These are phyloP conservation scores for Samia ricini DNA, from an alignment of 1,140 invertebrate species.

Conservation along the genomic window DNA sequence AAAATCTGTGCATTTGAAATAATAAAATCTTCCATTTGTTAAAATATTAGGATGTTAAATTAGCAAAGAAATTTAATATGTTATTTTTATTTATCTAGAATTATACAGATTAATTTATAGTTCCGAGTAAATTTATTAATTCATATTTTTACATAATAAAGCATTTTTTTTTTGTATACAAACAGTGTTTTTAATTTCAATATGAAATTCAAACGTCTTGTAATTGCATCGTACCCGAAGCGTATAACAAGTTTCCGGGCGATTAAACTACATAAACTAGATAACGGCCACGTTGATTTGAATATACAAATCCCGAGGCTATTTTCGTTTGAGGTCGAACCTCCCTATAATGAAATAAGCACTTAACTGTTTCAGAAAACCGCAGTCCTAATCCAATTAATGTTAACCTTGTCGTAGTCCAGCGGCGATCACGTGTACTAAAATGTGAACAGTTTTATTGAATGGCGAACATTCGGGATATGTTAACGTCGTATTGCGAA, in stretches of 20 bases:
- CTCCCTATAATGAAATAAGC: conserved; percentile 5
- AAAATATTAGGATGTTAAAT: too few species aligned
- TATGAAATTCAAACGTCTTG: background rate
- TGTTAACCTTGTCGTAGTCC: background rate
- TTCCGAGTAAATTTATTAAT: too few species aligned
- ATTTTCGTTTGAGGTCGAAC: background rate
- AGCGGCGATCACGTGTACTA: background rate
- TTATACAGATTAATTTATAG: too few species aligned
- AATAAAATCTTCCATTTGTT: too few species aligned
- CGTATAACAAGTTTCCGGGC: background rate
- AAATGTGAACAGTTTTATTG: background rate
- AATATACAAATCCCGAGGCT: background rate
- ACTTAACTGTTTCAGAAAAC: conserved; percentile 5
- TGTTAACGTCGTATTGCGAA: background rate
- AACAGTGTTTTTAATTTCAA: background rate
- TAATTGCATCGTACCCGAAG: background rate
- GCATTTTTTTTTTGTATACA: too few species aligned
- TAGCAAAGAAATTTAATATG: too few species aligned
- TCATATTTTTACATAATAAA: too few species aligned
- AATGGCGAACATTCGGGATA: background rate
- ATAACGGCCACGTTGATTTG: background rate
- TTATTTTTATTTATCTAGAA: too few species aligned
- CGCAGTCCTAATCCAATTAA: conserved; percentile 8
- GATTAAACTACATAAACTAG: background rate
- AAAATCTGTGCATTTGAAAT: too few species aligned